Evolutionary conservation across 2,113 vertebrate species (phyloP).

Genomic region (Eublepharis macularius): DNA sequence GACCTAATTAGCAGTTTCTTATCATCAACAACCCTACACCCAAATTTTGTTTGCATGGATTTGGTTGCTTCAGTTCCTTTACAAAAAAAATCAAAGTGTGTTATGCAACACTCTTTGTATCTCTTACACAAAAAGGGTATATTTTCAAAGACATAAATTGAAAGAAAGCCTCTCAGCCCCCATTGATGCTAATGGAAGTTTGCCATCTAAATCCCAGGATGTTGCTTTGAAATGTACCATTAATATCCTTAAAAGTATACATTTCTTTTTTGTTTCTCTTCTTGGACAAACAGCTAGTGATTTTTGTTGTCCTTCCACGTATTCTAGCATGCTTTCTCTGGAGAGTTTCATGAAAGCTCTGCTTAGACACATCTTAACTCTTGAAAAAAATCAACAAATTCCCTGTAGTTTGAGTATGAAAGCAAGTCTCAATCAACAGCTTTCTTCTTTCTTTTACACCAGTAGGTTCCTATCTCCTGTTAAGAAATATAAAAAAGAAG

Average conservation of each 20-base stretch:
- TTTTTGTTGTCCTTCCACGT: slow-evolving; percentile 2
- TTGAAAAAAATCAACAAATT: background rate
- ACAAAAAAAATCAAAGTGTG: background rate
- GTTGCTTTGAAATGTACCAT: background rate
- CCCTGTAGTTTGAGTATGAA: slow-evolving; percentile 32
- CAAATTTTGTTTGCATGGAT: slow-evolving; percentile 43
- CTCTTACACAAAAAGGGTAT: background rate
- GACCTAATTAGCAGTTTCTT: slow-evolving; percentile 31
- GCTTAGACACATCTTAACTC: background rate
- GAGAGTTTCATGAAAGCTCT: slow-evolving; percentile 13
- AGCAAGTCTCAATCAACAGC: background rate
- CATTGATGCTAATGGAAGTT: slow-evolving; percentile 40
- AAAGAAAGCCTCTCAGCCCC: background rate
- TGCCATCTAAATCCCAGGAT: slow-evolving; percentile 31
- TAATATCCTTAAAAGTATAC: slow-evolving; percentile 15
- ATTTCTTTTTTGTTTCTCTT: slow-evolving; percentile 8
- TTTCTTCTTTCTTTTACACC: background rate
- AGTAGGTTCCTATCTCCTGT: background rate
- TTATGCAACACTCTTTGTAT: background rate
- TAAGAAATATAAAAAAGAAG: background rate
- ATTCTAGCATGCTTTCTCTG: background rate
- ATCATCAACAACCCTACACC: slow-evolving; percentile 16
- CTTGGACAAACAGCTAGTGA: slow-evolving; percentile 7
- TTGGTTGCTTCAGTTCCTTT: slow-evolving; percentile 10
- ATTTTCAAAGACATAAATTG: slow-evolving; percentile 36